Base-by-base conservation (phyloP, 2,113 vertebrate genomes). In the Hyperoodon ampullatus region DNA sequence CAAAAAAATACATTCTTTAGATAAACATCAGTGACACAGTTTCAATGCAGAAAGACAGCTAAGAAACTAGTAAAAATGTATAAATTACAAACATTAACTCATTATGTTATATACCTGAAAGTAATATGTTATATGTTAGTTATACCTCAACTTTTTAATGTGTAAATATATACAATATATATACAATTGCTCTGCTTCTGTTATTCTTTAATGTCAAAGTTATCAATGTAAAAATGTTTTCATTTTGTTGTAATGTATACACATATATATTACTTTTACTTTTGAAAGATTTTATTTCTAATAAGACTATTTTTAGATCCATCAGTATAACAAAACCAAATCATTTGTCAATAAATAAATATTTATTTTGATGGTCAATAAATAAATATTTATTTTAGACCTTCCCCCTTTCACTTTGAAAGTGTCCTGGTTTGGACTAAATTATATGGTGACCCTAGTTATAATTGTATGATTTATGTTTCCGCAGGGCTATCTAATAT, bases 281-380 rank as follows among this genome's bases (percentile, higher is more conserved):
- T 96, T 78, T 90, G 30, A 87, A 94, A 86, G 24, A n/a, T 77
- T 86, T 86, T 96, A 87, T 72, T 83, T 92, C 61, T 83, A 87
- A 77, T 44, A 47, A 80, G 91, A 88, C 42, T 91, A 83, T 21
- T 91, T 88, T 63, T 70, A 84, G 50, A 70, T 93, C 30, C 60
- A 58, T 61, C 44, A 72, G 26, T 55, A 81, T 93, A 88, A 78
- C 42, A 90, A 90, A 90, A 93, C 65, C 21, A 93, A 93, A 95
- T 65, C 47, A 15, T 50, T 86, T 21, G 21, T 50, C n/a, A 63
- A 78, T 71, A 95, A 91, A 78, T n/a, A n/a, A n/a, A 74, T 66
- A 90, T 60, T 96, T 90, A 90, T 78, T 74, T 94, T 88, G 61
- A n/a, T 90, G 26, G 21, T 50, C n/a, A 63, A 78, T 65, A 95